phyloP scores from a whole-genome alignment of 2,797 vertebrate genomes.

The Hippopotamyrus pictus region DNA sequence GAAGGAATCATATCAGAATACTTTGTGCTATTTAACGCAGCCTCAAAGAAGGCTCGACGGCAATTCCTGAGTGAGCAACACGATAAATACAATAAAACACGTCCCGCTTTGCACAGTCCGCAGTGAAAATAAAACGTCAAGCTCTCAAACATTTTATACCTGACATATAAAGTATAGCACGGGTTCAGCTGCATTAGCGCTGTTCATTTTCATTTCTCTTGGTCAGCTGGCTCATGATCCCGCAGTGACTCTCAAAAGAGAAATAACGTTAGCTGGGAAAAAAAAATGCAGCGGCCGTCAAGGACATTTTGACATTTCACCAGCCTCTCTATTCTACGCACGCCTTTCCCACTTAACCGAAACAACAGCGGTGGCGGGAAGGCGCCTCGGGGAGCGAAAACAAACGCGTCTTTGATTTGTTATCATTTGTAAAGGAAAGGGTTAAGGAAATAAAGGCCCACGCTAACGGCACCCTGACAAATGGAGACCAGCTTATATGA shows the following conservation, averaged over 20 bases:
- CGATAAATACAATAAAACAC: slow-evolving; percentile 3
- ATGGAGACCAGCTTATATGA: slow-evolving; percentile 72
- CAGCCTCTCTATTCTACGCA: slow-evolving; percentile 24
- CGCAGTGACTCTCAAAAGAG: neutral
- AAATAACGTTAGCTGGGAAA: neutral
- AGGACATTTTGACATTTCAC: neutral
- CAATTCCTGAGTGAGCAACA: neutral
- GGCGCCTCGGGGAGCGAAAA: slow-evolving; percentile 49
- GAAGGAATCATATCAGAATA: neutral
- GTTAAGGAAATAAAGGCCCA: slow-evolving; percentile 70
- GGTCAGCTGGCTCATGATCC: neutral
- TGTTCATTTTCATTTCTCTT: neutral
- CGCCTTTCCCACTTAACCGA: slow-evolving; percentile 45
- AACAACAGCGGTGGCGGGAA: slow-evolving; percentile 43
- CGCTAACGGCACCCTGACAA: slow-evolving; percentile 73
- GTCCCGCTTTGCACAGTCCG: neutral
- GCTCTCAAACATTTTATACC: slow-evolving; percentile 20
- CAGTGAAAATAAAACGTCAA: slow-evolving; percentile 27
- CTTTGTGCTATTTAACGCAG: neutral
- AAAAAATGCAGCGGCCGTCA: slow-evolving; percentile 12
- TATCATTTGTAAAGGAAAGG: slow-evolving; percentile 69
- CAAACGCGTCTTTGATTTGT: slow-evolving; percentile 69
- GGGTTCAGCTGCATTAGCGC: neutral
- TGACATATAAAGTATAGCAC: neutral
- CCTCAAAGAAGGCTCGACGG: neutral